A percentile compares a stretch with the other conserved stretches of the same genome.
phyloP scores from a whole-genome alignment of 2,797 vertebrate species.

The Falco berigora region DNA sequence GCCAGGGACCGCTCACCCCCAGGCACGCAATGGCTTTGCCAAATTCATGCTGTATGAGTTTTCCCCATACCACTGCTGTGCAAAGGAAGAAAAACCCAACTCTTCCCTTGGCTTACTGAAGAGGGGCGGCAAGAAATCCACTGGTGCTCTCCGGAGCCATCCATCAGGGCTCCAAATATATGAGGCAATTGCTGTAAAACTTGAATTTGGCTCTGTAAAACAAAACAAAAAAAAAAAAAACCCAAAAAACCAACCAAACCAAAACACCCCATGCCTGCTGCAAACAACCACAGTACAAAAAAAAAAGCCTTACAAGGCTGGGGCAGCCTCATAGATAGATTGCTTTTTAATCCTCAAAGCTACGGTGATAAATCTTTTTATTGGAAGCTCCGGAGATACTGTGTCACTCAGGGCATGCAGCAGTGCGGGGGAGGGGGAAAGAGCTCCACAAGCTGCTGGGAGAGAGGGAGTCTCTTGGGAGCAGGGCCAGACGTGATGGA shows the following conservation, averaged over 20 bases:
- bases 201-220: not conserved
- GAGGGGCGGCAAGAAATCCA: not conserved
- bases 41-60: rapidly evolving
- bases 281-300: conserved; percentile 13
- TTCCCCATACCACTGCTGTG: not conserved
- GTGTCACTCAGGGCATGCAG: not conserved
- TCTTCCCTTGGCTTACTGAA: not conserved
- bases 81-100: not conserved
- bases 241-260: too few relatives aligned
- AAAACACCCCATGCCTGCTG: not conserved
- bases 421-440: rapidly evolving
- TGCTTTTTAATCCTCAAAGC: conserved; percentile 57
- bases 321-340: conserved; percentile 38
- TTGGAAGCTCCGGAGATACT: not conserved
- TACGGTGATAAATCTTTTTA: conserved; percentile 44
- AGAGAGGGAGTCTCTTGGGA: not conserved
- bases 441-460: not conserved
- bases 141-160: not conserved
- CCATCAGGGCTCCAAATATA: conserved; percentile 7
- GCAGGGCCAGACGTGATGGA: rapidly evolving
- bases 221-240: not conserved
- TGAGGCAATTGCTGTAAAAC: not conserved
- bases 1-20: not conserved
- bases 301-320: conserved; percentile 64
- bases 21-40: not conserved